Evolutionary conservation across 2,113 vertebrate species (phyloP).

Genomic region (Callocephalon fimbriatum): DNA sequence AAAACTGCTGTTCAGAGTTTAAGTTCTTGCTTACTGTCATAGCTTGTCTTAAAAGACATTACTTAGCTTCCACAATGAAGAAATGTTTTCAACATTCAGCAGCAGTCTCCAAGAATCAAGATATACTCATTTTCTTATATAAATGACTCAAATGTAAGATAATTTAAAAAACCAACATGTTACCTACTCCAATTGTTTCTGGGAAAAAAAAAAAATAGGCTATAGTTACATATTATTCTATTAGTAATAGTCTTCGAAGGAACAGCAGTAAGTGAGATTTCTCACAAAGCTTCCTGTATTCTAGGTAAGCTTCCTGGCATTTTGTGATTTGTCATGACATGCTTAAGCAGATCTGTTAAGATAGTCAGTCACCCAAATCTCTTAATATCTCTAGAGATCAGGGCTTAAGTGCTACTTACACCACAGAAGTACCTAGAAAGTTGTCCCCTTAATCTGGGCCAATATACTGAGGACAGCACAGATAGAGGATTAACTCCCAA

Average conservation of each 20-base stretch:
- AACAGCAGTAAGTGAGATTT: not conserved
- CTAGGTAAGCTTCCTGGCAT: conserved; percentile 17
- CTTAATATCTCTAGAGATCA: conserved; percentile 26
- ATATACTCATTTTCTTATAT: not conserved
- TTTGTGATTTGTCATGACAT: conserved; percentile 31
- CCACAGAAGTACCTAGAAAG: conserved; percentile 46
- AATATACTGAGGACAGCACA: not conserved
- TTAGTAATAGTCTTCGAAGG: not conserved
- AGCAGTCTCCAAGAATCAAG: not conserved
- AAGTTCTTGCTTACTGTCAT: accelerated
- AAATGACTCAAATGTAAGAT: not conserved
- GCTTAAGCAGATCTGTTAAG: conserved; percentile 23
- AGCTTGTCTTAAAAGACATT: not conserved
- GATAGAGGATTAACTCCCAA: not conserved
- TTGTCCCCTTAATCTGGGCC: conserved; percentile 38
- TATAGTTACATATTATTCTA: not conserved
- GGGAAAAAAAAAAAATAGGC: not conserved
- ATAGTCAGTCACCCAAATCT: conserved; percentile 6
- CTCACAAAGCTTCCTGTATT: not conserved
- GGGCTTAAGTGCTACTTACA: conserved; percentile 40
- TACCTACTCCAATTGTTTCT: not conserved
- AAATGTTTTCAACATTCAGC: not conserved
- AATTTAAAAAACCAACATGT: not conserved
- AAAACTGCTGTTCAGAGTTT: not conserved
- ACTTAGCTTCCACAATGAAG: not conserved